These are phyloP conservation scores for Aphrocallistes beatrix DNA, from an alignment of 37 sponge, comb jelly and placozoan genomes.

Conservation along the genomic window DNA sequence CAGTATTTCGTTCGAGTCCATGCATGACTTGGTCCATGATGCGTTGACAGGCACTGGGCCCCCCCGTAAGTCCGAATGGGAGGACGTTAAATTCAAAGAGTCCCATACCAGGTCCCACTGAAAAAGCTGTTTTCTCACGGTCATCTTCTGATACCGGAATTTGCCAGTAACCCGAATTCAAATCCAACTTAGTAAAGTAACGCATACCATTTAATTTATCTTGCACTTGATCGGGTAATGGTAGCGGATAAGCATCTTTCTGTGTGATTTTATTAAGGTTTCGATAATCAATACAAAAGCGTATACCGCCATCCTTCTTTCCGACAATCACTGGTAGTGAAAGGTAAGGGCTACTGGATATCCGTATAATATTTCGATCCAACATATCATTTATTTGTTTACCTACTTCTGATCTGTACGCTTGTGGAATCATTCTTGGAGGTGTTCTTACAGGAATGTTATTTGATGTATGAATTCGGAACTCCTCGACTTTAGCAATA, in stretches of 20 bases:
- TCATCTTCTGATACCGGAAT: too few relatives aligned
- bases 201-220: too few relatives aligned
- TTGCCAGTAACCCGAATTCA: too few relatives aligned
- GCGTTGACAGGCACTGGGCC: conserved; percentile 42
- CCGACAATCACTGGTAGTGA: too few relatives aligned
- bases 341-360: too few relatives aligned
- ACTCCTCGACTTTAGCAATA: conserved; percentile 18
- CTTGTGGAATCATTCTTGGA: conserved; percentile 34
- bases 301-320: too few relatives aligned
- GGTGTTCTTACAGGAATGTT: conserved; percentile 25
- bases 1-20: conserved; percentile 35
- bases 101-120: conserved; percentile 46
- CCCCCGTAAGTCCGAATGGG: conserved; percentile 44
- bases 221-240: too few relatives aligned
- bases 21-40: conserved; percentile 38
- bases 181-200: too few relatives aligned
- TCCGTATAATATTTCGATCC: too few relatives aligned
- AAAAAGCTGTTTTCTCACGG: conserved; percentile 49
- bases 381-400: background rate
- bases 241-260: too few relatives aligned
- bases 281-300: too few relatives aligned
- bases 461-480: conserved; percentile 29
- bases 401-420: background rate
- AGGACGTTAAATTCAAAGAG: conserved; percentile 35
- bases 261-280: too few relatives aligned